Base-by-base conservation (phyloP, 2,113 vertebrate genomes). In the Nanorana parkeri region DNA sequence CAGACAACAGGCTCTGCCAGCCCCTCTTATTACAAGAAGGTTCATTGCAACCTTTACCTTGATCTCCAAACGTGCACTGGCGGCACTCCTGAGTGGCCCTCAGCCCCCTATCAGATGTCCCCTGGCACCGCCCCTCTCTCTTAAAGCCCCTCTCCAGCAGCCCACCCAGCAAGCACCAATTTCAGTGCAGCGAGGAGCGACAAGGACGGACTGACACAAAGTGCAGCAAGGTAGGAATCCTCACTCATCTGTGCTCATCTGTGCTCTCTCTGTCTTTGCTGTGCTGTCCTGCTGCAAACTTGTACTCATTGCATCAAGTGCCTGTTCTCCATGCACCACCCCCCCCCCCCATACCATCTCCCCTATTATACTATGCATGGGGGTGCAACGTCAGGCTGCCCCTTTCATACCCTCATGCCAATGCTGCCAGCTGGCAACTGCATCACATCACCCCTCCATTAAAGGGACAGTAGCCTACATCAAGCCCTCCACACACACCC, bases 111-210 rank as follows among this genome's bases (percentile, higher is more conserved):
- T 28, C 77, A 60, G 52, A 68, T 56, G 64, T 52, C 77, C 64
- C 52, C 84, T 88, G 85, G 85, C 88, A 41, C 86, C 76, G 85
- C 86, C 86, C 86, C 86, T 87, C 86, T 87, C 90, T 69, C 86
- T 54, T 81, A 19, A 74, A 73, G 68, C 90, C 90, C 89, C 90
- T 89, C 89, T 84, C 83, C 86, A 88, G 86, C 85, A 86, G 85
- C 90, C 89, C 92, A 92, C 88, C 88, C 89, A 92, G 91, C 93
- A 91, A 91, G 91, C 92, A 92, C 93, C 92, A 92, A 92, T 88
- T 88, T 87, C 56, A 66, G 68, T 60, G 68, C 68, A 21, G 23
- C 36, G 26, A 61, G 29, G 41, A 10, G 32, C 56, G 13, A 58
- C 79, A 74, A 81, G 79, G 69, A 74, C 19, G 69, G 47, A 74